A percentile compares a stretch with the other conserved stretches of the same genome.
These are phyloP conservation scores for Brachionus angularis DNA, from an alignment of 1,140 invertebrate species.

Conservation along the genomic window DNA sequence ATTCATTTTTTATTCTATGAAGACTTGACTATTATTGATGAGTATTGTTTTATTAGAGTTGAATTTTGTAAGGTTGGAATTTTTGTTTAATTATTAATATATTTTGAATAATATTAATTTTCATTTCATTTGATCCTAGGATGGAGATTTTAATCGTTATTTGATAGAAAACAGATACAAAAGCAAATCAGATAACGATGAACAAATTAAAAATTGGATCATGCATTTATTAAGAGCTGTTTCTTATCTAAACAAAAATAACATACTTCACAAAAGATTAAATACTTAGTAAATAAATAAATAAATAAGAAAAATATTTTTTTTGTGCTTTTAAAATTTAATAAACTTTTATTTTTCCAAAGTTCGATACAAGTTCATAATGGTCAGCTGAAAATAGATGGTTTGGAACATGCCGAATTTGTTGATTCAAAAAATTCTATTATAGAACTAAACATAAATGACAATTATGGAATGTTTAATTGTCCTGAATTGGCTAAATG, in stretches of 20 bases:
- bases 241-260: conserved; percentile 23
- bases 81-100: background rate
- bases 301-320: background rate
- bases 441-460: background rate
- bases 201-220: conserved; percentile 42
- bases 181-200: conserved; percentile 10
- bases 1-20: conserved; percentile 29
- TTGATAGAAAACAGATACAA: conserved; percentile 9
- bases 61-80: conserved; percentile 1
- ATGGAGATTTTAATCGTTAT: conserved; percentile 25
- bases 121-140: background rate
- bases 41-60: background rate
- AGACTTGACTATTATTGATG: background rate
- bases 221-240: conserved; percentile 9
- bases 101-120: background rate
- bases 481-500: conserved; percentile 4
- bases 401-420: conserved; percentile 4
- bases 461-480: conserved; percentile 22
- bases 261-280: conserved; percentile 32
- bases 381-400: conserved; percentile 26
- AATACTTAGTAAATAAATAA: conserved; percentile 2
- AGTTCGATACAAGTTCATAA: conserved; percentile 36
- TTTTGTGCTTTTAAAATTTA: background rate
- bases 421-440: background rate
- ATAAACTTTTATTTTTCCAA: background rate